Base-by-base conservation (phyloP, 2,797 vertebrate genomes). In the Pseudomugil tenellus region DNA sequence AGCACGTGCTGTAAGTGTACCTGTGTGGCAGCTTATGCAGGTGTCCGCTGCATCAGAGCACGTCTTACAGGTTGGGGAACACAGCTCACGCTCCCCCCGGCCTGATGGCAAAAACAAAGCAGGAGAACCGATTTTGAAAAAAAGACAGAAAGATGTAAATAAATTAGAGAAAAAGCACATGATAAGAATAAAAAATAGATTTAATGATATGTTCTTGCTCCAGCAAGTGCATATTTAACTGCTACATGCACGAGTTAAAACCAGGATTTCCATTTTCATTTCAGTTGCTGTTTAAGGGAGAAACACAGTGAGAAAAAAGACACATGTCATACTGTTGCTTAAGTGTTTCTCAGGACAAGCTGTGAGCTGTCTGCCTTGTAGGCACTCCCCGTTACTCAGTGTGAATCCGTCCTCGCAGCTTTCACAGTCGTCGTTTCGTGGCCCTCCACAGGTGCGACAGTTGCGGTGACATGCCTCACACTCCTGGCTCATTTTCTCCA, bases 381-480 rank as follows among this genome's bases (percentile, higher is more conserved):
- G 12, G 67, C 97, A 98, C 10, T 83, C 85, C 0, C 96, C 95
- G 0, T 11, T 28, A 5, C 34, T 54, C 34, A 95, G 82, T 0
- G 58, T 85, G 74, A 93, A 76, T 2, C 39, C 78, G 0, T 65
- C 81, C 61, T 71, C 81, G 70, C 97, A 99, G 3, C 87, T 81
- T 80, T 94, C 94, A 31, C 97, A 99, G 74, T 96, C 89, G 0
- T 94, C 43, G 4, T 71, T 74, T 14, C 41, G 84, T 1, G 89
- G 92, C 4, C 96, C 96, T 2, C 67, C 76, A 26, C 97, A 99
- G 0, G 92, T 91, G 1, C 67, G 67, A 57, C 98, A 99, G 72
- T 80, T 76, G 4, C 16, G 81, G 60, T 97, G 95, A 80, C 97
- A 99, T 5, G 84, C 85, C 64, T 95, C 93, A 0, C 97, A 98